phyloP scores from a whole-genome alignment of 2,113 vertebrate species.

The Seriola aureovittata region DNA sequence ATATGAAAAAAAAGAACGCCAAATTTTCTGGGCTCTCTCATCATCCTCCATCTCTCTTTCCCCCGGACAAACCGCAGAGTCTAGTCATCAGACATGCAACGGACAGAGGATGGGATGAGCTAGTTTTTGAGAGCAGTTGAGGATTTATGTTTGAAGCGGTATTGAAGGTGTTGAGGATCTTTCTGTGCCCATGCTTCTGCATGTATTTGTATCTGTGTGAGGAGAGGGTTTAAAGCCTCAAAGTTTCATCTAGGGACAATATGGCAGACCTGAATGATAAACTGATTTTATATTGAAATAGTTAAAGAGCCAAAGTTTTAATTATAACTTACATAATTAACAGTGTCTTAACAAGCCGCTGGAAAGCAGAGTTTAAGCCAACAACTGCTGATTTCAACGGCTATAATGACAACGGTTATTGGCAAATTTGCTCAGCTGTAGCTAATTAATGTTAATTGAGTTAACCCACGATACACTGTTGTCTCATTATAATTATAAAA shows the following conservation, averaged over 20 bases:
- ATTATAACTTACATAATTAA: conserved; percentile 1
- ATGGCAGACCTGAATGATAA: not conserved
- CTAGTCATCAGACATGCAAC: conserved; percentile 6
- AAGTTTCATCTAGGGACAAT: not conserved
- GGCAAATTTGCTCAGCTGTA: not conserved
- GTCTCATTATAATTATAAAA: not conserved
- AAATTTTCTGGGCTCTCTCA: conserved; percentile 24
- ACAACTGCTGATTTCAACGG: not conserved
- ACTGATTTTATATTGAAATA: not conserved
- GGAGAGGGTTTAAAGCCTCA: not conserved
- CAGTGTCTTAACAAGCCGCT: not conserved
- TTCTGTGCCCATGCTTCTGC: not conserved
- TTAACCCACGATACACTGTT: not conserved
- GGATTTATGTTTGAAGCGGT: conserved; percentile 19
- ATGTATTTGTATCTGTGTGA: not conserved
- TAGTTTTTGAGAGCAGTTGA: not conserved
- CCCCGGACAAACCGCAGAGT: conserved; percentile 11
- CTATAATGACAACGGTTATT: conserved; percentile 2
- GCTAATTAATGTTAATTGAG: conserved; percentile 14
- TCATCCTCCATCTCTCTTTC: conserved; percentile 38
- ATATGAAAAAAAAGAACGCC: conserved; percentile 41
- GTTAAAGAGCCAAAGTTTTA: not conserved
- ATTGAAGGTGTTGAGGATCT: not conserved
- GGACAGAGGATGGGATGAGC: conserved; percentile 14
- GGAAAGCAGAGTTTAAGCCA: not conserved